Evolutionary conservation across 92 coral and sea anemone species (phyloP), one percentile per base, ranked within the genome.

Genomic region (Nematostella vectensis): DNA sequence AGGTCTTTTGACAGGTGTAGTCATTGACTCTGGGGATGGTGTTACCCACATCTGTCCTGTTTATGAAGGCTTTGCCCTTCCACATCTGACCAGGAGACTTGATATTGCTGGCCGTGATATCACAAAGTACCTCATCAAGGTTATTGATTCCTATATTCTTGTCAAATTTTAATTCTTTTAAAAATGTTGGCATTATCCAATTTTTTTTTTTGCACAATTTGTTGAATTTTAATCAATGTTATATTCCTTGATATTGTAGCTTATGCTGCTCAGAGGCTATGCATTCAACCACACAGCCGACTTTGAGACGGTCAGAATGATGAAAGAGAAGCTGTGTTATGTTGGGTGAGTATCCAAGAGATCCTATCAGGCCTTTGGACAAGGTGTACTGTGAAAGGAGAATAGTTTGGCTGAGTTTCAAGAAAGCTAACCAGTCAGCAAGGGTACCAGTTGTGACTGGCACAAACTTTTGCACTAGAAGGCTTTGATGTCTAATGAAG

Each of bases 201-300:
- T 1, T 45, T 45, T 43, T n/a, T n/a, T n/a, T n/a, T n/a, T n/a
- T n/a, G n/a, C n/a, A n/a, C n/a, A n/a, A n/a, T n/a, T n/a, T n/a
- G n/a, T n/a, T n/a, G n/a, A n/a, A n/a, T n/a, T n/a, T n/a, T n/a
- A n/a, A n/a, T n/a, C n/a, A n/a, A n/a, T n/a, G n/a, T n/a, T n/a
- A n/a, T n/a, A n/a, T n/a, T n/a, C n/a, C n/a, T n/a, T n/a, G n/a
- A 47, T 17, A 24, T 45, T 65, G 4, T 31, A 89, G 97, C 74
- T 89, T 25, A 76, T 89, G 59, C 60, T 89, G 77, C 67, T 89
- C 48, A 75, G 97, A 58, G 97, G 97, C 11, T 89, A 89, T 81
- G 97, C 97, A 53, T 89, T 89, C 72, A 89, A 89, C 68, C 97
- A 89, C 68, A 86, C 97, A 24, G 97, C 97, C 47, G 97, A 89